A percentile compares a stretch with the other conserved stretches of the same genome.
phyloP scores from a whole-genome alignment of 2,113 vertebrate genomes.

The Lepisosteus osseus region DNA sequence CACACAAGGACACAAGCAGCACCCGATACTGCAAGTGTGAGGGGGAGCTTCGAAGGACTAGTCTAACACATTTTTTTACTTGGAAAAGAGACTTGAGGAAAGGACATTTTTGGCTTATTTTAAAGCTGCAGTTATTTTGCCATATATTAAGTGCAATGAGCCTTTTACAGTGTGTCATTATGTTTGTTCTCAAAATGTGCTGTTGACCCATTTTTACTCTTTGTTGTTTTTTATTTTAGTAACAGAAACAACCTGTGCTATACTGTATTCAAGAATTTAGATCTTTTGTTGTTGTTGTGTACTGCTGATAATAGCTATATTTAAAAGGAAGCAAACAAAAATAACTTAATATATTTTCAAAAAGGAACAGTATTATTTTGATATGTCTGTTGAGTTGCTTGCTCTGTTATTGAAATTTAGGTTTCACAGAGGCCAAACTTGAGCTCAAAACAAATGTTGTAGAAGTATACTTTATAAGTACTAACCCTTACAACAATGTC shows the following conservation, averaged over 20 bases:
- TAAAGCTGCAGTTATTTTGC: conserved; percentile 89
- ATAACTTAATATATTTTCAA: conserved; percentile 72
- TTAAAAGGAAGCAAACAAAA: conserved; percentile 53
- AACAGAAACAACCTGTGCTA: conserved; percentile 53
- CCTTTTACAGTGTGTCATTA: conserved; percentile 68
- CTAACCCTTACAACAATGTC: conserved; percentile 22
- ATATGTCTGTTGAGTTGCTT: conserved; percentile 70
- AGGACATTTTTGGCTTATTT: conserved; percentile 80
- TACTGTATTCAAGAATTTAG: conserved; percentile 62
- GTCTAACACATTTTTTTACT: conserved; percentile 35
- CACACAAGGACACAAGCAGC: conserved; percentile 23
- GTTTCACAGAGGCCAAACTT: conserved; percentile 58
- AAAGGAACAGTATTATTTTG: conserved; percentile 75
- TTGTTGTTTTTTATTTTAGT: conserved; percentile 57
- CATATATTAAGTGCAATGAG: conserved; percentile 81
- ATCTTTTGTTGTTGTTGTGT: conserved; percentile 67
- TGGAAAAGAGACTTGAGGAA: conserved; percentile 63
- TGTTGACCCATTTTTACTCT: conserved; percentile 62
- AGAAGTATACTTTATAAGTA: conserved; percentile 77
- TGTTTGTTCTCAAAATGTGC: conserved; percentile 63
- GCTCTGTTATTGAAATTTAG: conserved; percentile 64
- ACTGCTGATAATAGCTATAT: conserved; percentile 65
- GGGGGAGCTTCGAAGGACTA: conserved; percentile 47
- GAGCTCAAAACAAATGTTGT: conserved; percentile 68
- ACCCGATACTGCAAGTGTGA: conserved; percentile 39